These are phyloP conservation scores for Drosophila suboccidentalis DNA, from an alignment of 2,888 invertebrate species.

Conservation along the genomic window DNA sequence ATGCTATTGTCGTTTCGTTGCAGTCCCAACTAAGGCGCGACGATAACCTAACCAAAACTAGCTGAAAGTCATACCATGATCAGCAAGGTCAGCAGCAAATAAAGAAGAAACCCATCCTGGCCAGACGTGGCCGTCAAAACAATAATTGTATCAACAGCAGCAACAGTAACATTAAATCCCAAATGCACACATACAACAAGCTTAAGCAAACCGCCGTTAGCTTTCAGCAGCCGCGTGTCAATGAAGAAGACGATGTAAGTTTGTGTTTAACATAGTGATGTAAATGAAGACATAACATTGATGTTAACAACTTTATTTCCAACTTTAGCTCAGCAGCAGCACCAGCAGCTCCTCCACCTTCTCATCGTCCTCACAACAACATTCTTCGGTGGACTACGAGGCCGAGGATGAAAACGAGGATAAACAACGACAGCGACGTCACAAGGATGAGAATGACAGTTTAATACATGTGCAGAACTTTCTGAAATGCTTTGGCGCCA, in stretches of 20 bases:
- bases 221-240: conserved; percentile 55
- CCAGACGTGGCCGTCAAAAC: conserved; percentile 36
- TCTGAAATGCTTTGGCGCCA: conserved; percentile 81
- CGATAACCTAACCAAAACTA: conserved; percentile 85
- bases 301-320: background rate
- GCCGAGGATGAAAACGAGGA: conserved; percentile 81
- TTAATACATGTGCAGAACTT: conserved; percentile 82
- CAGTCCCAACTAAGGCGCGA: conserved; percentile 86
- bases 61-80: conserved; percentile 85
- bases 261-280: background rate
- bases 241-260: conserved; percentile 67
- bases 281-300: background rate
- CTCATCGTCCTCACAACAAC: conserved; percentile 70
- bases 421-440: conserved; percentile 58
- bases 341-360: conserved; percentile 64
- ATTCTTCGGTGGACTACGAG: conserved; percentile 77
- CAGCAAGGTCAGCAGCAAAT: conserved; percentile 45
- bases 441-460: conserved; percentile 71
- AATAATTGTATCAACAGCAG: conserved; percentile 7
- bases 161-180: conserved; percentile 20
- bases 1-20: conserved; percentile 16
- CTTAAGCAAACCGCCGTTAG: conserved; percentile 43
- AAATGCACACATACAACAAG: conserved; percentile 35
- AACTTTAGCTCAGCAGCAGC: conserved; percentile 60
- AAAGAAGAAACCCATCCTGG: conserved; percentile 47